These are phyloP conservation scores for Saturnia japonica DNA, from an alignment of 2,888 invertebrate genomes.

Conservation along the genomic window DNA sequence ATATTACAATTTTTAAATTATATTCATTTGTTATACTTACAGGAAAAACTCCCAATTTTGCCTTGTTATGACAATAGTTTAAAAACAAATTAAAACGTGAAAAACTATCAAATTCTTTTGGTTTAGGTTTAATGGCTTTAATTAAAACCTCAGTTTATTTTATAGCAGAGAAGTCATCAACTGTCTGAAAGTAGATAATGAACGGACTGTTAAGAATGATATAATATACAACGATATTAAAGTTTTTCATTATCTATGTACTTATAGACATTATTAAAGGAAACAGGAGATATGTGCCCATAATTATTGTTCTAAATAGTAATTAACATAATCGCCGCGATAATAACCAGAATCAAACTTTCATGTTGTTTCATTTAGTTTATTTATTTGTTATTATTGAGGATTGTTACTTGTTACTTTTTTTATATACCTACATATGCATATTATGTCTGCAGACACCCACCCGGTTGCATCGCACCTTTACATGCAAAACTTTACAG, in stretches of 20 bases:
- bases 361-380: too few relatives aligned
- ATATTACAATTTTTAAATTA: background rate
- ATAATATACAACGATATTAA: background rate
- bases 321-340: too few relatives aligned
- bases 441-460: too few relatives aligned
- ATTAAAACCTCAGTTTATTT: background rate
- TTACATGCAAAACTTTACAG: too few relatives aligned
- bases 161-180: background rate
- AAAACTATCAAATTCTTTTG: background rate
- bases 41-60: background rate
- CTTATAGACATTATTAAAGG: background rate
- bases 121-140: background rate
- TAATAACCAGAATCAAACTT: too few relatives aligned
- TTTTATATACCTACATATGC: too few relatives aligned
- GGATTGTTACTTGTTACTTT: too few relatives aligned
- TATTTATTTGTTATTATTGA: too few relatives aligned
- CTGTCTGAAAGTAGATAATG: background rate
- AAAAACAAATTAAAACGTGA: background rate
- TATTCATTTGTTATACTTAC: background rate
- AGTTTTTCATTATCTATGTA: background rate
- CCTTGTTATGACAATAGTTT: background rate
- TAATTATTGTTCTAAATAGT: too few relatives aligned
- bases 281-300: background rate
- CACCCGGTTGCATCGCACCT: too few relatives aligned
- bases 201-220: background rate